Conservation (phyloP, 2,113 vertebrate genomes). For the Chloebia gouldiae region DNA sequence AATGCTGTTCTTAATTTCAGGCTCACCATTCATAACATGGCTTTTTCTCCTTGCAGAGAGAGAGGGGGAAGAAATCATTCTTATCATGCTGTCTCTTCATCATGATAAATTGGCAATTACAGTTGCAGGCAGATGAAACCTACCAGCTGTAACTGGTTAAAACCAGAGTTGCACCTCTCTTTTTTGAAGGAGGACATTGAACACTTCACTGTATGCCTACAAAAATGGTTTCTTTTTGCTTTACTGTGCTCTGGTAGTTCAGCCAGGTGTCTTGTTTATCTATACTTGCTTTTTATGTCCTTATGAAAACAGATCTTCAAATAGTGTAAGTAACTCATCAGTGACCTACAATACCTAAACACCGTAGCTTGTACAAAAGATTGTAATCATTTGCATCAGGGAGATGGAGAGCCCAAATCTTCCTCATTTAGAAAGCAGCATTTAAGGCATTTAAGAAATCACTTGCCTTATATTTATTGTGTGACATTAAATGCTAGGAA, state of each 20-base stretch:
- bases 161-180: background rate
- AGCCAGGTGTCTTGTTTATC: background rate
- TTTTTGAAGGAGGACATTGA: background rate
- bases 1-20: background rate
- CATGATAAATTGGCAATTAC: background rate
- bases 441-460: background rate
- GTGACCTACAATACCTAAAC: background rate
- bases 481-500: background rate
- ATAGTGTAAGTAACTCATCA: background rate
- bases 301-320: background rate
- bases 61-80: background rate
- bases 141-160: background rate
- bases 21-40: background rate
- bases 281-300: background rate
- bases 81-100: background rate
- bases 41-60: background rate
- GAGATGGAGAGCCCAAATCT: background rate
- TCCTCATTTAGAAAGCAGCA: background rate
- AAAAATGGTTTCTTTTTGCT: background rate
- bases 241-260: background rate
- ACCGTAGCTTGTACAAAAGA: background rate
- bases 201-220: background rate
- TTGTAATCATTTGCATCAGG: background rate
- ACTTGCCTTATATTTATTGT: background rate
- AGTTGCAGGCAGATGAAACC: background rate